These are phyloP conservation scores for Pristionchus fissidentatus DNA, from an alignment of 2,888 invertebrate genomes.

Conservation along the genomic window DNA sequence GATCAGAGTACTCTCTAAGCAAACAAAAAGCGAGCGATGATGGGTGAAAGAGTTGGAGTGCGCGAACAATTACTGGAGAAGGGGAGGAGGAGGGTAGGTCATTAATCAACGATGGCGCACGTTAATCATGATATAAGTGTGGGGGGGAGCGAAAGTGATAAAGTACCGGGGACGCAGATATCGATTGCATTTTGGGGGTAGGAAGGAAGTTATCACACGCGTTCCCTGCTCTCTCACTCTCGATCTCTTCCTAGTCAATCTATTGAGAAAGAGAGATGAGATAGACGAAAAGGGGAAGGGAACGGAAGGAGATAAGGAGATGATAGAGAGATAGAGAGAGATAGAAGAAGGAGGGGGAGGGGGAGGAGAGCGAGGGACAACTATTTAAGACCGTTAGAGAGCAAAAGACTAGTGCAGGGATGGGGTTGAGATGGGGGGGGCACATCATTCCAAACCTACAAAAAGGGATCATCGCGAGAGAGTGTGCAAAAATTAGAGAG, in stretches of 20 bases:
- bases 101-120: no score
- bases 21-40: no score
- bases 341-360: not conserved
- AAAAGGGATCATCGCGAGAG: no score
- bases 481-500: no score
- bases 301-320: conserved; percentile 23
- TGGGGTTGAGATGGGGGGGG: not conserved
- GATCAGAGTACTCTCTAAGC: no score
- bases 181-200: not conserved
- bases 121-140: no score
- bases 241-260: no score
- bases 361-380: not conserved
- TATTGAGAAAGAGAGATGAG: not conserved
- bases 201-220: conserved; percentile 37
- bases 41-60: no score
- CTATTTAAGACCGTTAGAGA: conserved; percentile 21
- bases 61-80: no score
- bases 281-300: conserved; percentile 16
- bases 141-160: no score
- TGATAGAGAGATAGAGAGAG: conserved; percentile 31
- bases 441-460: no score
- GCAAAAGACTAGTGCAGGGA: conserved; percentile 8
- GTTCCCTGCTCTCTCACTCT: conserved; percentile 20
- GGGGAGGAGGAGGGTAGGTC: no score
- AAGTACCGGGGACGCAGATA: not conserved